Evolutionary conservation across 2,113 vertebrate species (phyloP).

Genomic region (Tychaedon coryphoeus): DNA sequence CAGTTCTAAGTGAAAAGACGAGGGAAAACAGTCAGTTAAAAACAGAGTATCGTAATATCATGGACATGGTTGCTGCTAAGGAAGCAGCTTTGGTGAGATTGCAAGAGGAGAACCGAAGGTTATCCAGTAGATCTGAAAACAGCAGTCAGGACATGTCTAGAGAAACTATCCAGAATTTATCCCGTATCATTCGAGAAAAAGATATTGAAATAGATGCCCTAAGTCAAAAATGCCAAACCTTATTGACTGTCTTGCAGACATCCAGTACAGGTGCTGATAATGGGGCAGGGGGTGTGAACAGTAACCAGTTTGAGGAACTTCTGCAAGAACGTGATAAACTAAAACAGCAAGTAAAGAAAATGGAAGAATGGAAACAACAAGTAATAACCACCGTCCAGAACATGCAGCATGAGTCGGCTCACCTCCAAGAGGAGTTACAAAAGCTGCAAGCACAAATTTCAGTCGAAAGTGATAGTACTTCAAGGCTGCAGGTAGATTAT

Average conservation of each 20-base stretch:
- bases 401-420: slow-evolving; percentile 96
- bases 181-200: slow-evolving; percentile 95
- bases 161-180: slow-evolving; percentile 97
- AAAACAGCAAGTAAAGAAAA: slow-evolving; percentile 97
- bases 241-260: slow-evolving; percentile 88
- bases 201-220: slow-evolving; percentile 97
- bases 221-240: slow-evolving; percentile 94
- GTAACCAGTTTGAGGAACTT: slow-evolving; percentile 96
- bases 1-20: slow-evolving; percentile 92
- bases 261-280: slow-evolving; percentile 60
- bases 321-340: slow-evolving; percentile 90
- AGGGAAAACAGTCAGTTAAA: slow-evolving; percentile 93
- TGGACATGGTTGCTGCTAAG: slow-evolving; percentile 91
- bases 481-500: slow-evolving; percentile 89
- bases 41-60: slow-evolving; percentile 88
- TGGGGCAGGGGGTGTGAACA: slow-evolving; percentile 83
- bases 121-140: slow-evolving; percentile 81
- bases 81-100: slow-evolving; percentile 88
- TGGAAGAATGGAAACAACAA: slow-evolving; percentile 99
- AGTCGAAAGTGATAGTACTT: slow-evolving; percentile 86
- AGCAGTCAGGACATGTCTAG: slow-evolving; percentile 94
- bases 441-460: slow-evolving; percentile 87
- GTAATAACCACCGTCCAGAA: slow-evolving; percentile 97
- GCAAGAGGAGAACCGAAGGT: slow-evolving; percentile 89
- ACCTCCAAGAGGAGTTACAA: slow-evolving; percentile 91